Base-by-base conservation (phyloP, 2,113 vertebrate species). In the Amphiprion percula region DNA sequence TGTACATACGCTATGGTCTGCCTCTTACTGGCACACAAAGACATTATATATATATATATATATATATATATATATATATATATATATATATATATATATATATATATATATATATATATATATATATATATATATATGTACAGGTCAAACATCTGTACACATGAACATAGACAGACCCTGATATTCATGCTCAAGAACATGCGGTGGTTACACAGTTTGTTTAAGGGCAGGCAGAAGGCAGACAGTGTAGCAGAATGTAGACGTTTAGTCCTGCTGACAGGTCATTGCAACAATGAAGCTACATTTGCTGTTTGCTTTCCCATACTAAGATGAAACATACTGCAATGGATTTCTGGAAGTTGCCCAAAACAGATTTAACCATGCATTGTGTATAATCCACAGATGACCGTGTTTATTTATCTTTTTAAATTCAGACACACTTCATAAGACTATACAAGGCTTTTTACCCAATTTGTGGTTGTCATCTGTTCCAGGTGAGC, bases 391-490 rank as follows among this genome's bases (percentile, higher is more conserved):
- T 26, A 61, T 14, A 50, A 71, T 28, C 14, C 55, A 53, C 30
- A 68, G 15, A 69, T 67, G 52, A 61, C 49, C 17, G 47, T 5
- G 0, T 17, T 58, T 24, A 26, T 61, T 55, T 2, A 50, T 44
- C 41, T 44, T 44, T 30, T 14, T 14, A 15, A 15, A 39, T 60
- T 39, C 3, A 1, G 26, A 67, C 11, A 58, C 14, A 24, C 44
- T 54, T 59, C 26, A 37, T 37, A 8, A 53, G 2, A 15, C 12
- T 4, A 14, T 4, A 1, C 4, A 1, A 3, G 53, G 60, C 30
- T 24, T 64, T 95, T 96, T 53, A 98, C 97, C 95, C 58, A 97
- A 91, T 84, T 91, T 94, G 50, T 94, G 94, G 15, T 90, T 80
- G 58, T 94, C 94, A 49, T 97, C 97, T 30, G 79, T 55, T 61